A percentile compares a stretch with the other conserved stretches of the same genome.
These are phyloP conservation scores for Mellivora capensis DNA, from an alignment of 2,113 vertebrate genomes.

Conservation along the genomic window DNA sequence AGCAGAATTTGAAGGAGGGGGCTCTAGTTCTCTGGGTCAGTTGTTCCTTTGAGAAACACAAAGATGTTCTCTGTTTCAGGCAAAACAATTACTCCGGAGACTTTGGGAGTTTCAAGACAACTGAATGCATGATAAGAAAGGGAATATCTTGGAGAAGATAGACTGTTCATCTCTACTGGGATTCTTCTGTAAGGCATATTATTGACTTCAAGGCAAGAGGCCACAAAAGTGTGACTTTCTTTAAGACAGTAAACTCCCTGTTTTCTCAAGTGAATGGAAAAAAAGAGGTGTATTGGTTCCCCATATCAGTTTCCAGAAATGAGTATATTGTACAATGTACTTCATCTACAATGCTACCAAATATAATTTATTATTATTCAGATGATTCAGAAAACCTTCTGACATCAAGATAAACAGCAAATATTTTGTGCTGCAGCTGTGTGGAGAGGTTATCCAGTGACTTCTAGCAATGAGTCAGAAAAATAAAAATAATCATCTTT, in stretches of 20 bases:
- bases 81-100: conserved; percentile 29
- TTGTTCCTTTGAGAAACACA: conserved; percentile 44
- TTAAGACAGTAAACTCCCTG: conserved; percentile 46
- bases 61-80: conserved; percentile 51
- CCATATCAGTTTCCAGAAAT: conserved; percentile 63
- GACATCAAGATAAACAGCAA: conserved; percentile 46
- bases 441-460: neutral
- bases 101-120: conserved; percentile 30
- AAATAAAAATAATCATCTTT: neutral
- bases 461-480: conserved; percentile 28
- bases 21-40: neutral
- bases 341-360: neutral
- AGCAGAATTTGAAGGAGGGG: neutral
- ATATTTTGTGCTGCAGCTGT: neutral
- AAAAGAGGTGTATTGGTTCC: conserved; percentile 19
- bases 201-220: conserved; percentile 52
- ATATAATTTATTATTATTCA: conserved; percentile 22
- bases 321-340: conserved; percentile 4
- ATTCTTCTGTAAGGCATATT: neutral
- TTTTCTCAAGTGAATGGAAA: conserved; percentile 39
- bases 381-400: conserved; percentile 37
- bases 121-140: conserved; percentile 43
- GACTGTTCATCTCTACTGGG: neutral
- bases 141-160: conserved; percentile 19
- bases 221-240: conserved; percentile 1